These are phyloP conservation scores for Patella caerulea DNA, from an alignment of 2,888 invertebrate species.

Conservation along the genomic window DNA sequence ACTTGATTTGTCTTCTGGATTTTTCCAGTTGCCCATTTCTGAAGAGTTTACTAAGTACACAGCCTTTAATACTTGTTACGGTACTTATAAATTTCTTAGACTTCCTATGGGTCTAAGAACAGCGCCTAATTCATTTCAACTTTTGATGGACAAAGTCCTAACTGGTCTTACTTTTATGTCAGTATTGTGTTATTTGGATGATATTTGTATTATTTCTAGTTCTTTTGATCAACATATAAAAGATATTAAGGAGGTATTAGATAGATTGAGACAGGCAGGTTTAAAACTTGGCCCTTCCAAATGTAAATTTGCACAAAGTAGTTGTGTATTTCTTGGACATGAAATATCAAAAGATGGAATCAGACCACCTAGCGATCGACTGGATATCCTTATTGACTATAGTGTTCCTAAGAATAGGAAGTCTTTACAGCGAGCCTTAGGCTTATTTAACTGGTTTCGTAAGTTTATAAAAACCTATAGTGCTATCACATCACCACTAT, in stretches of 20 bases:
- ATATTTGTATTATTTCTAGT: conserved; percentile 28
- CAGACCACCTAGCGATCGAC: conserved; percentile 16
- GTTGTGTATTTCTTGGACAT: conserved; percentile 30
- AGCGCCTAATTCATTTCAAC: conserved; percentile 35
- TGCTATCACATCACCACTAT: conserved; percentile 20
- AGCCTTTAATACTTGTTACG: conserved; percentile 37
- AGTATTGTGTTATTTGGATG: conserved; percentile 38
- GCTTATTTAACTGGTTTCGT: conserved; percentile 31
- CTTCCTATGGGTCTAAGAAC: conserved; percentile 37
- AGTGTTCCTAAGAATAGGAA: conserved; percentile 18
- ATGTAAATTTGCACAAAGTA: conserved; percentile 24
- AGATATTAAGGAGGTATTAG: conserved; percentile 29
- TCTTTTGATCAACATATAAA: conserved; percentile 24
- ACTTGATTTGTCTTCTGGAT: conserved; percentile 38
- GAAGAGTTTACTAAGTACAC: conserved; percentile 19
- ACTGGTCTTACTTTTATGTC: conserved; percentile 30
- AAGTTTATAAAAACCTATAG: conserved; percentile 32
- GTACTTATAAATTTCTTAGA: conserved; percentile 35
- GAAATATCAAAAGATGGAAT: conserved; percentile 27
- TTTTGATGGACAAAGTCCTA: conserved; percentile 37
- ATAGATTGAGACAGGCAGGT: conserved; percentile 23
- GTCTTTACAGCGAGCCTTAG: conserved; percentile 29
- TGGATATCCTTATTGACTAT: conserved; percentile 17
- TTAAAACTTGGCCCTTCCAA: conserved; percentile 32
- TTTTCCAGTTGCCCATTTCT: conserved; percentile 31